Evolutionary conservation across 2,888 invertebrate species (phyloP), one percentile per base, ranked within the genome.

Genomic region (Epinotia bilunana): DNA sequence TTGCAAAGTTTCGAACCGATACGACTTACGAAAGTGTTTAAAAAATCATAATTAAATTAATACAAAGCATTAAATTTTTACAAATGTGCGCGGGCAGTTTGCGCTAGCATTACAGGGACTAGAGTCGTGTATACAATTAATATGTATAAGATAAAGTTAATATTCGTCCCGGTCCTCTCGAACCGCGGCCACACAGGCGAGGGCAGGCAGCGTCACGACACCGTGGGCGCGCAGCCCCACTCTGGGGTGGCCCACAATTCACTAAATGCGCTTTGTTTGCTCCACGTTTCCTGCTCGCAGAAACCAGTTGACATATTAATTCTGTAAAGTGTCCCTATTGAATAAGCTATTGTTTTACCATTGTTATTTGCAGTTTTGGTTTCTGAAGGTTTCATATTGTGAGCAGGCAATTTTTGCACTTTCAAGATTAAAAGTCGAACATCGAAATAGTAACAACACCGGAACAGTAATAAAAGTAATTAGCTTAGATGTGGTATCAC

Each of bases 221-320:
- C 76, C 81, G 88, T 90, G 89, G 91, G 90, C 88, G 88, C 79
- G 79, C 84, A 86, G 86, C 87, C 86, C 86, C 82, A 81, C 79
- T 75, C 84, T 85, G 87, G 91, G 92, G 92, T 91, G 92, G 91
- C 88, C 92, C 85, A 88, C 88, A 87, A 89, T 90, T 88, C 86
- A 86, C 83, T 82, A 83, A 72, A 89, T 88, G 87, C 84, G 86
- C 85, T 88, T 91, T 92, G 91, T 92, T 92, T 90, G 87, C 83
- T 83, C 80, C 88, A 81, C 85, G 82, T 89, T 92, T 91, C 89
- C 90, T 89, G 88, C 82, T 85, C 82, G 79, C 80, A 79, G 83
- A 85, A 85, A 84, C 85, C 84, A 70, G 79, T 80, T 74, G 79
- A 80, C 80, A 79, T 73, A 78, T 80, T 79, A 78, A 76, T 77